These are phyloP conservation scores for Sarcophaga carnaria DNA, from an alignment of 2,888 invertebrate genomes.

Conservation along the genomic window DNA sequence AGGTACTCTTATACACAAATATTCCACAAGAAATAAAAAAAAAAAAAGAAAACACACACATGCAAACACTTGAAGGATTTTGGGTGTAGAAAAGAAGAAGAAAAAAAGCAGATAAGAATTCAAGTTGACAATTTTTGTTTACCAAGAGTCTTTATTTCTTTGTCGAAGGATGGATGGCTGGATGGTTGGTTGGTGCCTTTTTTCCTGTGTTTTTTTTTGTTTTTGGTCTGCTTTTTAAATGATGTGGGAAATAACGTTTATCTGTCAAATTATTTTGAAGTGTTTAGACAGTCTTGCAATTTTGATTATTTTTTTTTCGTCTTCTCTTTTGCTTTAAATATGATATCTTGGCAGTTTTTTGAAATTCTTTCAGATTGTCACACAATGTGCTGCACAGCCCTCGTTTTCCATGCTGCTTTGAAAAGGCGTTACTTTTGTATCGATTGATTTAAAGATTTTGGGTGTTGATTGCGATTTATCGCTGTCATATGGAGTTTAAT, in stretches of 20 bases:
- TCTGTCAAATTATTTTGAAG: constrained; percentile 81
- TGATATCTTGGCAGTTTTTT: constrained; percentile 38
- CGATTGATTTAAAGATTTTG: constrained; percentile 48
- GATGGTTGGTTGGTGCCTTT: neutral
- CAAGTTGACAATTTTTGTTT: constrained; percentile 48
- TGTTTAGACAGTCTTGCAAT: constrained; percentile 79
- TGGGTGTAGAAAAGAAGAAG: neutral
- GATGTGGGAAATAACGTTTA: constrained; percentile 78
- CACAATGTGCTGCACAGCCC: neutral
- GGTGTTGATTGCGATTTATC: constrained; percentile 23
- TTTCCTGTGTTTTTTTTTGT: neutral
- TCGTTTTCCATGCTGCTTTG: too few species aligned
- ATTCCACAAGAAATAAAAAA: neutral
- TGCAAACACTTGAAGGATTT: neutral
- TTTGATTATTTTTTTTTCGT: constrained; percentile 41
- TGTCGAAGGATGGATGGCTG: neutral
- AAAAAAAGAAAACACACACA: neutral
- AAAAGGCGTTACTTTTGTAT: constrained; percentile 55
- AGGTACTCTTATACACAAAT: neutral
- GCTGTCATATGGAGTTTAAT: constrained; percentile 14
- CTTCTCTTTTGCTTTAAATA: constrained; percentile 26
- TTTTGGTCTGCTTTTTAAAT: neutral
- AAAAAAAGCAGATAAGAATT: constrained; percentile 29
- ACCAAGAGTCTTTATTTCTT: constrained; percentile 1
- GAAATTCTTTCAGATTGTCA: neutral